Base-by-base conservation (phyloP, 2,113 vertebrate species). In the Maccullochella peelii region DNA sequence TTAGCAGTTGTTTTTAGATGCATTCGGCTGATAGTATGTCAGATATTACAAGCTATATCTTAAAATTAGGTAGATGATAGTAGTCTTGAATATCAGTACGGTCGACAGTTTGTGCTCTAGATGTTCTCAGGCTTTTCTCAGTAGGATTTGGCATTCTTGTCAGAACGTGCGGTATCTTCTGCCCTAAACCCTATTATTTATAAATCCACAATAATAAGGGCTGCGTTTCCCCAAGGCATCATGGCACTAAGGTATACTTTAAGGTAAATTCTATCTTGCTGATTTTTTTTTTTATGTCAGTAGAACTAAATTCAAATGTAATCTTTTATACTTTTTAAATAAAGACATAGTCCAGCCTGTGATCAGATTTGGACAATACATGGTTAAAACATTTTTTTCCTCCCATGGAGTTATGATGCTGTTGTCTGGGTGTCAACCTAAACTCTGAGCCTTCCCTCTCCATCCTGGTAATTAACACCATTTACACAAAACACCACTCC, bases 401-500 rank as follows among this genome's bases (percentile, higher is more conserved):
- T 70, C 16, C 33, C 69, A 67, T 20, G 3, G 79, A 59, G 72
- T 82, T 70, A 42, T 66, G 21, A 69, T 36, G 38, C 30, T 69
- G 23, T 58, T 61, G 14, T 10, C 0, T 72, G 62, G n/a, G 23
- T 83, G 71, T 77, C 52, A 54, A 10, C 42, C 8, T 36, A 50
- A 50, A 49, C 66, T 47, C 42, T 47, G 9, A 50, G 62, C 33
- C 12, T 42, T 42, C 68, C 40, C 38, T 30, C 70, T 72, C 63
- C 67, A 20, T 49, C 63, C 58, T 73, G 16, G 58, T 85, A 81
- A 88, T 88, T 82, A 84, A 84, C 40, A 27, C 16, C 49, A 73
- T 81, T 86, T 83, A 88, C 82, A 84, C 73, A 71, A 79, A 87
- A 74, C 70, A 79, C 5, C n/a, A 33, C 36, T 67, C n/a, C 14